Evolutionary conservation across 2,113 vertebrate genomes (phyloP).

Genomic region (Gobio gobio): DNA sequence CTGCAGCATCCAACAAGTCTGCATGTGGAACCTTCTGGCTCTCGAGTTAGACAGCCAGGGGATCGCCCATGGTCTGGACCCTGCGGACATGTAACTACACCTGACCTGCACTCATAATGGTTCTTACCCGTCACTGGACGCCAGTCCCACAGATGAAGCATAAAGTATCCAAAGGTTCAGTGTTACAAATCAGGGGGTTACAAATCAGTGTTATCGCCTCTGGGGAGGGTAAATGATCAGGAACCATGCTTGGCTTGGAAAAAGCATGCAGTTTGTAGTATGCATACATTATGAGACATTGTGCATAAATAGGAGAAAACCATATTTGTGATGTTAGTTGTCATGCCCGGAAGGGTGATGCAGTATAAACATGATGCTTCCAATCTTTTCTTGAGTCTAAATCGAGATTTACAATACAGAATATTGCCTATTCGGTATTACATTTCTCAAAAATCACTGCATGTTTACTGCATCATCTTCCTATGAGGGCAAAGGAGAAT

Average conservation of each 20-base stretch:
- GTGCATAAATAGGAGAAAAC: slow-evolving; percentile 65
- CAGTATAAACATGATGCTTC: slow-evolving; percentile 62
- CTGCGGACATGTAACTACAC: background rate
- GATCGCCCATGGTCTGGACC: background rate
- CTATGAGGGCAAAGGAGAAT: slow-evolving; percentile 45
- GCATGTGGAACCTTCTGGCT: background rate
- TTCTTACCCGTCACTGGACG: slow-evolving; percentile 31
- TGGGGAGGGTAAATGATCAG: slow-evolving; percentile 14
- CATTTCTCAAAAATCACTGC: background rate
- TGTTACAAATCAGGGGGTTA: slow-evolving; percentile 16
- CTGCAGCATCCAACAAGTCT: slow-evolving; percentile 34
- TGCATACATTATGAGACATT: slow-evolving; percentile 64
- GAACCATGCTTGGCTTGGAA: slow-evolving; percentile 60
- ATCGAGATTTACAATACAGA: slow-evolving; percentile 5
- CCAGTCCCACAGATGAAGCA: background rate
- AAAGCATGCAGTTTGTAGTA: slow-evolving; percentile 50
- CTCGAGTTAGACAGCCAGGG: slow-evolving; percentile 5
- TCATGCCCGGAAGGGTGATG: slow-evolving; percentile 64
- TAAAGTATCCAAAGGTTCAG: background rate
- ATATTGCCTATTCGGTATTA: background rate
- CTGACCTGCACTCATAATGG: background rate
- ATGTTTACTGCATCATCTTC: slow-evolving; percentile 70
- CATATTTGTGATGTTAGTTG: slow-evolving; percentile 46
- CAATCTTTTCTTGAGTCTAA: background rate
- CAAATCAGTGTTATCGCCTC: too few relatives aligned